Conservation (phyloP, 2,113 vertebrate genomes). For the Felis chaus region DNA sequence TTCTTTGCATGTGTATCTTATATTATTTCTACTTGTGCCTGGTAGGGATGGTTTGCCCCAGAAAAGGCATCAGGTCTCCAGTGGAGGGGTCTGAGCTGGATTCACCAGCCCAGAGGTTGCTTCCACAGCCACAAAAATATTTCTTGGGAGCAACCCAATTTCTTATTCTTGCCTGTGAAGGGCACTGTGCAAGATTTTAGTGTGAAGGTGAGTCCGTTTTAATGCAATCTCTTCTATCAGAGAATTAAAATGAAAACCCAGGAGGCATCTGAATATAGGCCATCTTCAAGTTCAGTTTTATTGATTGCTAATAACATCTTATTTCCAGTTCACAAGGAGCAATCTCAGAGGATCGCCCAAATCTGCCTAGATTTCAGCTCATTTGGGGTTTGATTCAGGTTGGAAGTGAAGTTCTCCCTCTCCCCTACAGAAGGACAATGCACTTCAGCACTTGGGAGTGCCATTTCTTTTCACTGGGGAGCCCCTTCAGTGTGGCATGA, state of each 20-base stretch:
- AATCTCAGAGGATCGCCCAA: constrained; percentile 8
- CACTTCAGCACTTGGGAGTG: not conserved
- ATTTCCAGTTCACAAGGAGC: constrained; percentile 14
- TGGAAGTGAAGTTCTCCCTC: not conserved
- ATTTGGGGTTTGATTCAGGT: not conserved
- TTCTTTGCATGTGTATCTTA: not conserved
- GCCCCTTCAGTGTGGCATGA: not conserved
- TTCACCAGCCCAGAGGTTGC: not conserved
- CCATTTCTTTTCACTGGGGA: not conserved
- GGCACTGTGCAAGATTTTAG: not conserved
- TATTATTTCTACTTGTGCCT: not conserved
- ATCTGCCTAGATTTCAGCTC: not conserved
- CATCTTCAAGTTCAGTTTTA: not conserved
- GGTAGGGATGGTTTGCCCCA: not conserved
- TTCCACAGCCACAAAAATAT: not conserved
- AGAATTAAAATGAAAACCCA: constrained; percentile 51
- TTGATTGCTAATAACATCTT: not conserved
- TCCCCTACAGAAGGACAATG: not conserved
- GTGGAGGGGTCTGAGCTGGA: not conserved
- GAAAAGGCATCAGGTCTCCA: not conserved
- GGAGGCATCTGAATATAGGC: constrained; percentile 30
- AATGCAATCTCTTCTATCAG: not conserved
- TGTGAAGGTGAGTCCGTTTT: not conserved
- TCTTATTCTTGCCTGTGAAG: constrained; percentile 36
- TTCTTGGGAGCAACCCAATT: constrained; percentile 27